These are phyloP conservation scores for Caenorhabditis sp. DNA, from an alignment of 2,888 invertebrate genomes.

Conservation along the genomic window DNA sequence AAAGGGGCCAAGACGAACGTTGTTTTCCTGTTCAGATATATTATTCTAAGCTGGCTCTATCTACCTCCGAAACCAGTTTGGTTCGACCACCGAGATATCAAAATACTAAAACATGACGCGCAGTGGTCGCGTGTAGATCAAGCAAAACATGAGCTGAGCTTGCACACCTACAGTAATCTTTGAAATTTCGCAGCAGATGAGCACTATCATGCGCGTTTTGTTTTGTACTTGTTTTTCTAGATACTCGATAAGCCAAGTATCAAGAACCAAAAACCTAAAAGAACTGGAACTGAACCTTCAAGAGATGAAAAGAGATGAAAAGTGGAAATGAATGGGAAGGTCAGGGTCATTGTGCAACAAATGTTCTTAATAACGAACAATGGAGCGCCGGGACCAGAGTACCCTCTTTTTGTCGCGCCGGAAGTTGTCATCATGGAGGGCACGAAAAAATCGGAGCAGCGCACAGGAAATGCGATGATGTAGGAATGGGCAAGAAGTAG, in stretches of 20 bases:
- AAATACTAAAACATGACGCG: slow-evolving; percentile 27
- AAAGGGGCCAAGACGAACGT: too few relatives aligned
- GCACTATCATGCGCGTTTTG: slow-evolving; percentile 36
- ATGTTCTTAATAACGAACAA: slow-evolving; percentile 28
- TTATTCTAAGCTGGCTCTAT: slow-evolving; percentile 10
- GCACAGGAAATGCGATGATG: slow-evolving; percentile 41
- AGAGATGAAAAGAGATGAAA: not conserved
- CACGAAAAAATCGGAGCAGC: slow-evolving; percentile 22
- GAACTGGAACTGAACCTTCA: not conserved
- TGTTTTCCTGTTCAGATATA: too few relatives aligned
- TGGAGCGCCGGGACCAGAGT: too few relatives aligned
- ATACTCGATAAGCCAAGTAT: not conserved
- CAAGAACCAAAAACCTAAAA: slow-evolving; percentile 42
- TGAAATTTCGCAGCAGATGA: not conserved
- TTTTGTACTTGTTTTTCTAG: slow-evolving; percentile 57
- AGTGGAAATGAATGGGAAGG: not conserved
- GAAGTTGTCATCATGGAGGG: slow-evolving; percentile 39
- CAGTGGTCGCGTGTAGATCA: slow-evolving; percentile 16
- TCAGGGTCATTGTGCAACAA: too few relatives aligned
- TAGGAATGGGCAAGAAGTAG: slow-evolving; percentile 17
- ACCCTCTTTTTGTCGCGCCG: not conserved
- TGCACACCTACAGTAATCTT: slow-evolving; percentile 35
- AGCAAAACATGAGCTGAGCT: not conserved
- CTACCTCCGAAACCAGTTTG: not conserved
- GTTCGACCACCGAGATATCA: slow-evolving; percentile 11